Conservation (phyloP, 2,797 vertebrate species). For the Okamejei kenojei region DNA sequence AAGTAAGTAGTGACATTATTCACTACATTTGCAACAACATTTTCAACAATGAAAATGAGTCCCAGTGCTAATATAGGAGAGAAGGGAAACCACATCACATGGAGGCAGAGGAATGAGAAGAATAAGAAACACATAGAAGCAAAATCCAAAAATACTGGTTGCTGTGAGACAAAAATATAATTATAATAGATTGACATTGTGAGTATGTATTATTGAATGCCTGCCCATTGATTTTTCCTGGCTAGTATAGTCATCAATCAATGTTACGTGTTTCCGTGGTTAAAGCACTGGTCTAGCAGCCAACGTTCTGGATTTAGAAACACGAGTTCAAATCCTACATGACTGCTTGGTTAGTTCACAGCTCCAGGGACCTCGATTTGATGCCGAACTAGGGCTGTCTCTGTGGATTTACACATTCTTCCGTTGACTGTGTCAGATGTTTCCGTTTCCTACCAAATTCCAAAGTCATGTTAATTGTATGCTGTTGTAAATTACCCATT, state of each 20-base stretch:
- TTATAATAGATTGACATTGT: neutral
- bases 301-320: no score
- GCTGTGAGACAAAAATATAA: neutral
- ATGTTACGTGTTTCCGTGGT: no score
- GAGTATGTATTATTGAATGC: neutral
- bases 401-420: no score
- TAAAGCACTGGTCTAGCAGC: no score
- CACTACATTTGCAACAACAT: neutral
- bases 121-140: neutral
- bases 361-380: no score
- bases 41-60: neutral
- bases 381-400: no score
- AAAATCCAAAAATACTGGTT: slow-evolving; percentile 10
- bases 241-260: neutral
- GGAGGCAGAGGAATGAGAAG: neutral
- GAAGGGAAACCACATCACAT: neutral
- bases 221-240: neutral
- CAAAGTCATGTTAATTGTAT: no score
- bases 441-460: no score
- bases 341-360: no score
- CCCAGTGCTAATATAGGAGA: neutral
- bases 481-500: no score
- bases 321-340: no score
- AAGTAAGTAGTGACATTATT: neutral
- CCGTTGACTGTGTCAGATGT: no score